Evolutionary conservation across 2,797 vertebrate genomes (phyloP).

Genomic region (Lutjanus argentimaculatus): DNA sequence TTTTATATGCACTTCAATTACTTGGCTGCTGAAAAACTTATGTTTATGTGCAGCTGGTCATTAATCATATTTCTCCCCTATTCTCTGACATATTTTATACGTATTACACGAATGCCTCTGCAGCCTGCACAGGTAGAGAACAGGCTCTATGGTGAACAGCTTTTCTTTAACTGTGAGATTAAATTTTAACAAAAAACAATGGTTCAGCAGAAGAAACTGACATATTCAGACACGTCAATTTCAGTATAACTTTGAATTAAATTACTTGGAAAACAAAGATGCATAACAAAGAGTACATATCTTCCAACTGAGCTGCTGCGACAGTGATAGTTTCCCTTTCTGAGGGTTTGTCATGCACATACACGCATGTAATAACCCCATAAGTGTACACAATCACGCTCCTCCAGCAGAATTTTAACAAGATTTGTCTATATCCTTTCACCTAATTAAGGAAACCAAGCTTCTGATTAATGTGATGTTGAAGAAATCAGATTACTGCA

Average conservation of each 20-base stretch:
- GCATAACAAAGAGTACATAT: background rate
- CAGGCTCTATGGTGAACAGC: background rate
- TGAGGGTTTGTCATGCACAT: slow-evolving; percentile 7
- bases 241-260: background rate
- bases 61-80: background rate
- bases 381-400: background rate
- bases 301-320: background rate
- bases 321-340: background rate
- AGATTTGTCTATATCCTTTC: background rate
- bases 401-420: background rate
- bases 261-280: background rate
- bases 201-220: background rate
- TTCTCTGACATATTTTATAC: background rate
- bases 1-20: slow-evolving; percentile 1
- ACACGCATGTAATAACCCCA: background rate
- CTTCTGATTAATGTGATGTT: background rate
- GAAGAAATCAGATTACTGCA: slow-evolving; percentile 18
- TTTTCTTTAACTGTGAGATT: background rate
- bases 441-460: slow-evolving; percentile 1
- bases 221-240: background rate
- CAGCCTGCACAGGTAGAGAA: background rate
- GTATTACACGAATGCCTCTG: background rate
- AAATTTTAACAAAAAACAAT: background rate
- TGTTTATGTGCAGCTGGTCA: background rate
- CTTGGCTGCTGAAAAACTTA: background rate